Percentiles rank a stretch among this genome's conserved stretches.
phyloP scores from a whole-genome alignment of 2,888 invertebrate genomes.

The Cabera pusaria region DNA sequence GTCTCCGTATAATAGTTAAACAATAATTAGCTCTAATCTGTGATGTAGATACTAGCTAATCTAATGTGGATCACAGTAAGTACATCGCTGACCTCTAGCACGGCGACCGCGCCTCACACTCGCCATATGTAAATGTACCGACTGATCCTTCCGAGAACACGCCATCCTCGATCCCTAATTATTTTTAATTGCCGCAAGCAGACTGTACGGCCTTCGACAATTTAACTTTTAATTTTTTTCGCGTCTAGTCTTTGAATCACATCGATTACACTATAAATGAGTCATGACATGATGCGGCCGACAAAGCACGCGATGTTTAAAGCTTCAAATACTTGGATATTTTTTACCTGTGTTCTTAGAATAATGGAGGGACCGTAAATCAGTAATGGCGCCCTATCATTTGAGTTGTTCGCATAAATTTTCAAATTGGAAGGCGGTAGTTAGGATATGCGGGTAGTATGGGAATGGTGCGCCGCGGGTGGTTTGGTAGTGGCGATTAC shows the following conservation, averaged over 20 bases:
- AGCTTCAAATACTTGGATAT: constrained; percentile 49
- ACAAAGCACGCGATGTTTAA: constrained; percentile 53
- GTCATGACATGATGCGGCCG: constrained; percentile 47
- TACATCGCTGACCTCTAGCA: constrained; percentile 30
- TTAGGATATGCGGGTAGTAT: constrained; percentile 44
- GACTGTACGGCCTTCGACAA: constrained; percentile 73
- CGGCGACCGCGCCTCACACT: constrained; percentile 25
- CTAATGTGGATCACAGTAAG: too few species aligned
- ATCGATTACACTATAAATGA: constrained; percentile 66
- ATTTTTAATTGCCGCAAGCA: constrained; percentile 81
- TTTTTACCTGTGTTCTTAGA: constrained; percentile 73
- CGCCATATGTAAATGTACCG: constrained; percentile 78
- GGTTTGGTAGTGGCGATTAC: constrained; percentile 34
- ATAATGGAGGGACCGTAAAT: constrained; percentile 67
- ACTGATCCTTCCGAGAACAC: constrained; percentile 76
- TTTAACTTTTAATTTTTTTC: constrained; percentile 72
- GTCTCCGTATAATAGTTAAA: too few species aligned
- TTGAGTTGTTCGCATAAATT: constrained; percentile 69
- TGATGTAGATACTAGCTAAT: too few species aligned
- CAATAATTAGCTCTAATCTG: too few species aligned
- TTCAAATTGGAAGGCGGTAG: constrained; percentile 49
- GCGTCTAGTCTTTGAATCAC: constrained; percentile 76
- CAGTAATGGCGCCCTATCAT: constrained; percentile 79
- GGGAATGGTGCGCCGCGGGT: constrained; percentile 57
- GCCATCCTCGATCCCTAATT: constrained; percentile 78